Percentiles rank a stretch among this genome's conserved stretches.
Evolutionary conservation across 2,113 vertebrate genomes (phyloP).

Genomic region (Ptyas mucosa): DNA sequence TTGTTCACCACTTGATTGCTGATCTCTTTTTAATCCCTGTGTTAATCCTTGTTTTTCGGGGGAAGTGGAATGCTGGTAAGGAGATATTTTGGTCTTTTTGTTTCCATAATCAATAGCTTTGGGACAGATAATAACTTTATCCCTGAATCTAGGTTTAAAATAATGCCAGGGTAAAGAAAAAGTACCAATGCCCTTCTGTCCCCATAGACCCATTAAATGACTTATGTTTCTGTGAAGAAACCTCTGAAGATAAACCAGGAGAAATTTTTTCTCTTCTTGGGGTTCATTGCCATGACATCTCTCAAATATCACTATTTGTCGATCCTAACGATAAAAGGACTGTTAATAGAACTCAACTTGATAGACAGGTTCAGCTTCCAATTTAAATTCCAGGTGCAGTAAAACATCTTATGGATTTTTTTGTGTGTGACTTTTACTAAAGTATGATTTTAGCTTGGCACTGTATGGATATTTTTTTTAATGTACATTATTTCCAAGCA

Average conservation of each 20-base stretch:
- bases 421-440: neutral
- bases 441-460: neutral
- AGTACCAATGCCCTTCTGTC: neutral
- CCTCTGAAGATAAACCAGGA: neutral
- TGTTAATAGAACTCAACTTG: neutral
- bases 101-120: neutral
- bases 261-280: neutral
- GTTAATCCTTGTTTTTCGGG: neutral
- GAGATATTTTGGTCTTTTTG: neutral
- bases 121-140: neutral
- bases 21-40: neutral
- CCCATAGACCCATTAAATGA: neutral
- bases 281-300: neutral
- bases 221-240: neutral
- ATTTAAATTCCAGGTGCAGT: neutral
- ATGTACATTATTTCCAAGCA: neutral
- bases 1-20: neutral
- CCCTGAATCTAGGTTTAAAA: neutral
- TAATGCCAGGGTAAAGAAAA: neutral
- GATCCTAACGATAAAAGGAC: neutral
- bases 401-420: neutral
- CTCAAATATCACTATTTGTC: neutral
- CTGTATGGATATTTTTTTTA: neutral
- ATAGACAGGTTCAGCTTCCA: neutral
- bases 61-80: neutral